Evolutionary conservation across 2,113 vertebrate genomes (phyloP).

Genomic region (Charadrius vociferus): DNA sequence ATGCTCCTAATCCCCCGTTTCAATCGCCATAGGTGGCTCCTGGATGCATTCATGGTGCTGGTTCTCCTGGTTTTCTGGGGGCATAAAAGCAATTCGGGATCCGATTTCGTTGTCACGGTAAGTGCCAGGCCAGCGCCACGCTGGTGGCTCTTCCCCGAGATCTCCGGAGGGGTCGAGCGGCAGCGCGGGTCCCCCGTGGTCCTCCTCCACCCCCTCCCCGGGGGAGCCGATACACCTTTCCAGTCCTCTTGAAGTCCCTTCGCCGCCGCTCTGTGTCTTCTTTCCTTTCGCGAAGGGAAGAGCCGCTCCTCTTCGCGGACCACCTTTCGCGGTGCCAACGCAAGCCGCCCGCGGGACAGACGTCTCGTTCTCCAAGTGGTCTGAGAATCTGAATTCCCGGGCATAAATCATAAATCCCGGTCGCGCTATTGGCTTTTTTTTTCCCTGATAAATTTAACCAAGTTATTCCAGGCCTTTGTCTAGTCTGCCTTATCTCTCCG

Average conservation of each 20-base stretch:
- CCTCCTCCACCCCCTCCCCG: not conserved
- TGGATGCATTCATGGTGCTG: not conserved
- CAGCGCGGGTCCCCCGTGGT: not conserved
- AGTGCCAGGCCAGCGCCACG: not conserved
- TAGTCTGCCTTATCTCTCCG: not conserved
- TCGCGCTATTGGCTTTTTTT: not conserved
- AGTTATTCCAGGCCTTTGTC: not conserved
- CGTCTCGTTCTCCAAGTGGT: not conserved
- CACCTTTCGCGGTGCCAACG: fast-evolving
- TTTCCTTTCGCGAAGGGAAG: not conserved
- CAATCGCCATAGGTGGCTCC: not conserved
- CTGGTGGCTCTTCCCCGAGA: fast-evolving
- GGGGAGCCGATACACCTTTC: not conserved
- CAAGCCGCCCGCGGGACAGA: not conserved
- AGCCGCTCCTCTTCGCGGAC: not conserved
- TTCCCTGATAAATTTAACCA: not conserved
- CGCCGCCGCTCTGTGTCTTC: fast-evolving
- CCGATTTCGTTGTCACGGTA: fast-evolving
- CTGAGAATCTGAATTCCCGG: not conserved
- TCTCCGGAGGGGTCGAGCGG: not conserved
- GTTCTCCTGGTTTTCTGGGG: not conserved
- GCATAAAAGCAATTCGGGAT: not conserved
- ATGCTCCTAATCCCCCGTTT: not conserved
- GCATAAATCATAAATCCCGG: not conserved
- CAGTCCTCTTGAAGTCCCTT: not conserved